Conservation (phyloP, 2,888 invertebrate genomes). For the Oegoconia quadripuncta region DNA sequence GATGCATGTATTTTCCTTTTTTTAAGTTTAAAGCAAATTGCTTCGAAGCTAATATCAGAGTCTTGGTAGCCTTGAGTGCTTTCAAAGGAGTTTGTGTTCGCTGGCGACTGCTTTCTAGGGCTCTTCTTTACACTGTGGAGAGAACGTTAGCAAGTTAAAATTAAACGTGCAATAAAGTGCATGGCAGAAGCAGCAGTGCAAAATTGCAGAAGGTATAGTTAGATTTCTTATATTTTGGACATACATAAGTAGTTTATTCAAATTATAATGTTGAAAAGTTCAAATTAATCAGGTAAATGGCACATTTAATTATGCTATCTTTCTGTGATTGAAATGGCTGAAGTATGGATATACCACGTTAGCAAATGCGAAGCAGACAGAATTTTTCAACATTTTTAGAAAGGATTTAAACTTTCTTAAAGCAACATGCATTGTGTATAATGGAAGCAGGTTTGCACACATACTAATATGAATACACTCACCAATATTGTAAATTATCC, state of each 20-base stretch:
- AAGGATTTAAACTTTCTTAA: slow-evolving; percentile 16
- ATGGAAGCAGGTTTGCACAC: slow-evolving; percentile 63
- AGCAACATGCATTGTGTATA: slow-evolving; percentile 31
- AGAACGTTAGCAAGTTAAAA: slow-evolving; percentile 27
- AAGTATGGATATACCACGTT: no score
- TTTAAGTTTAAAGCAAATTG: slow-evolving; percentile 27
- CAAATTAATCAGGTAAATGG: no score
- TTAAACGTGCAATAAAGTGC: slow-evolving; percentile 20
- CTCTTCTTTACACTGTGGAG: slow-evolving; percentile 35
- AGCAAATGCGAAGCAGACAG: no score
- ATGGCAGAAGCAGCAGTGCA: slow-evolving; percentile 12
- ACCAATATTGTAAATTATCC: no score
- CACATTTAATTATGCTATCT: no score
- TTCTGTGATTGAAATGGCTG: no score
- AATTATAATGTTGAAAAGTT: no score
- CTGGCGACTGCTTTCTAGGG: slow-evolving; percentile 29
- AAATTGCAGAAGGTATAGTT: slow-evolving; percentile 1
- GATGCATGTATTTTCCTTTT: slow-evolving; percentile 34
- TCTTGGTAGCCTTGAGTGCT: slow-evolving; percentile 63
- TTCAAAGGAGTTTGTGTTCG: slow-evolving; percentile 40
- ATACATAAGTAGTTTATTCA: no score
- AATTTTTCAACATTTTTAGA: no score
- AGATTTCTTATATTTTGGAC: no score
- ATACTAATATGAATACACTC: background rate
- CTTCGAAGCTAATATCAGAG: slow-evolving; percentile 47